Conservation (phyloP, 2,888 invertebrate genomes). For the Drosophila colorata region DNA sequence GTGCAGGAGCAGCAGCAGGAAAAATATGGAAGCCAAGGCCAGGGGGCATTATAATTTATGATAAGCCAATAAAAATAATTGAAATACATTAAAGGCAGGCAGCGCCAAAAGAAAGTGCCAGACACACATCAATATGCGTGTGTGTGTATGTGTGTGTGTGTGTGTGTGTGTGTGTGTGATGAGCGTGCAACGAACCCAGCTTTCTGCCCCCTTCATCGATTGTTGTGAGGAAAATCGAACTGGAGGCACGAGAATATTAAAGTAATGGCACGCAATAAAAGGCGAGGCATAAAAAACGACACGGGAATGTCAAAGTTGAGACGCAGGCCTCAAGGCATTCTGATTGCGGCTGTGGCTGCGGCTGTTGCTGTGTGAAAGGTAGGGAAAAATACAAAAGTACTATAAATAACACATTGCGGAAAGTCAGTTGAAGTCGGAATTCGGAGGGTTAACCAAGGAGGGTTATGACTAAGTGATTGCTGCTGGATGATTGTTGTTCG, state of each 20-base stretch:
- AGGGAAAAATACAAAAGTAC: slow-evolving; percentile 39
- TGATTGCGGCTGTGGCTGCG: slow-evolving; percentile 17
- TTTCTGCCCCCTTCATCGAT: slow-evolving; percentile 46
- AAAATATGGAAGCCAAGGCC: slow-evolving; percentile 62
- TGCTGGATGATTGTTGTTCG: slow-evolving; percentile 33
- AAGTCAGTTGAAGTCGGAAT: slow-evolving; percentile 16
- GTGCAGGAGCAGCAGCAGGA: not conserved
- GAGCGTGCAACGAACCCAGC: slow-evolving; percentile 46
- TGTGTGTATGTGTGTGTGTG: slow-evolving; percentile 28
- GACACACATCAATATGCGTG: slow-evolving; percentile 26
- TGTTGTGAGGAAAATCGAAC: slow-evolving; percentile 27
- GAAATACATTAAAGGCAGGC: slow-evolving; percentile 68
- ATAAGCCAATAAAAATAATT: slow-evolving; percentile 75
- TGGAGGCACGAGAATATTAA: slow-evolving; percentile 55
- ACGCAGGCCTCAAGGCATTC: slow-evolving; percentile 25
- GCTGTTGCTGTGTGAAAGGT: slow-evolving; percentile 45
- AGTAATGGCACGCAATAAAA: slow-evolving; percentile 70
- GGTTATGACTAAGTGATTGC: slow-evolving; percentile 41
- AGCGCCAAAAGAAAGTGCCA: slow-evolving; percentile 35
- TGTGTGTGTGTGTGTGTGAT: slow-evolving; percentile 29
- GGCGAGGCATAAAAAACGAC: slow-evolving; percentile 47
- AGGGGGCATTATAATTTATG: slow-evolving; percentile 69
- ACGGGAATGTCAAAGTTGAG: slow-evolving; percentile 63
- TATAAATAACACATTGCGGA: slow-evolving; percentile 33
- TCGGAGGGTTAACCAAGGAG: slow-evolving; percentile 9